Evolutionary conservation across 2,888 invertebrate genomes (phyloP), one percentile per base, ranked within the genome.

Genomic region (Hirtodrosophila duncani): DNA sequence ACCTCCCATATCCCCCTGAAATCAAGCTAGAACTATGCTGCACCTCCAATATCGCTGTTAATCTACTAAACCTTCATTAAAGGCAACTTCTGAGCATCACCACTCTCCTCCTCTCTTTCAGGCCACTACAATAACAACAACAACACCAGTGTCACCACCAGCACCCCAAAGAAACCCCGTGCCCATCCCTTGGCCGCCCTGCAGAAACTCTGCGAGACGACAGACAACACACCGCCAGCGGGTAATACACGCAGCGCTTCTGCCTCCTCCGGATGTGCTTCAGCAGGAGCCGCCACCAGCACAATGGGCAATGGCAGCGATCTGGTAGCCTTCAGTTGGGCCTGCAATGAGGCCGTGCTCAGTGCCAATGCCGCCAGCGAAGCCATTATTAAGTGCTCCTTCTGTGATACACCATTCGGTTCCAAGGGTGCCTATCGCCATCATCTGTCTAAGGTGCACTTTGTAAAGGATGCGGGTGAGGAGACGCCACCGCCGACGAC

Each of bases 401-500:
- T 96, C 83, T 97, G 97, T 89, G 97, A 97, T 87, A 96, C 96
- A 14, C 96, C 96, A 16, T 98, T 98, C 86, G 95, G 96, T 69
- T 97, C 98, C 26, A 98, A 97, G 88, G 98, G 97, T 43, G 97
- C 98, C 7, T 98, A 97, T 88, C 91, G 98, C 81, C 98, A 98
- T 87, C 98, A 98, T 83, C 88, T 98, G 77, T 97, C 96, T 34
- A 97, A 97, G 88, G 95, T 96, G 92, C 97, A 97, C 87, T 96
- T 97, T 85, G 95, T 96, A 50, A 96, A 96, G 85, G 96, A 96
- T 82, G 94, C 94, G n/a, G 92, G 92, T 8, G 80, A 63, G 44
- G 75, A 65, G 46, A 81, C 71, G 21, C 81, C 55, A 16, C 83
- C 39, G 30, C n/a, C n/a, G n/a, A n/a, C n/a, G n/a, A n/a, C 55